A percentile compares a stretch with the other conserved stretches of the same genome.
Evolutionary conservation across 2,113 vertebrate species (phyloP).

Genomic region (Ophthalmotilapia sp.): DNA sequence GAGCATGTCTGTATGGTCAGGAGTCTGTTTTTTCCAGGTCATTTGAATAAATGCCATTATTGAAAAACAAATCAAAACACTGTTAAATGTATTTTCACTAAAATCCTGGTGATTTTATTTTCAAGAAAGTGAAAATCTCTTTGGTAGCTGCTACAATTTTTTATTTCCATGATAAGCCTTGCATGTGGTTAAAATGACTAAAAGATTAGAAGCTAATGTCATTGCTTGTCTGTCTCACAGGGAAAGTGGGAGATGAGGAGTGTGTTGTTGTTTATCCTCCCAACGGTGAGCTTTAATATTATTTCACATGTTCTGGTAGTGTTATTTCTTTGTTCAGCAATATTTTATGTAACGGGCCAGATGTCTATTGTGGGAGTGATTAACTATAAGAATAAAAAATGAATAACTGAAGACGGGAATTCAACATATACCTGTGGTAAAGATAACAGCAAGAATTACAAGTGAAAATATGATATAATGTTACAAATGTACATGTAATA

Average conservation of each 20-base stretch:
- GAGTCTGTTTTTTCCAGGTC: not conserved
- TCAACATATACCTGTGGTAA: not conserved
- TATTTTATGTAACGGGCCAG: not conserved
- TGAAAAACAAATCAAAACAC: not conserved
- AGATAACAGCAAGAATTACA: not conserved
- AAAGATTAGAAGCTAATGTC: not conserved
- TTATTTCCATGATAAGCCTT: not conserved
- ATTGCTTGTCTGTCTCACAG: slow-evolving; percentile 50
- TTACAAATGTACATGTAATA: not conserved
- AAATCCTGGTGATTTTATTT: not conserved
- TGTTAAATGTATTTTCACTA: not conserved
- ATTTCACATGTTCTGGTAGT: not conserved
- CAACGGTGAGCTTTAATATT: slow-evolving; percentile 78
- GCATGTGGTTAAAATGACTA: not conserved
- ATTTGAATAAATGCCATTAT: not conserved
- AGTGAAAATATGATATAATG: not conserved
- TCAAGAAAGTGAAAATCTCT: not conserved
- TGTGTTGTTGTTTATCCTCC: slow-evolving; percentile 92
- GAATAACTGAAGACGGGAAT: not conserved
- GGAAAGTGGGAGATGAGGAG: slow-evolving; percentile 83
- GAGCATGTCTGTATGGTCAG: not conserved
- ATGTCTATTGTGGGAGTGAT: not conserved
- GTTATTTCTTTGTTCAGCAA: not conserved
- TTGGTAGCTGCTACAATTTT: not conserved
- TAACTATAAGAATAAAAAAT: not conserved